Evolutionary conservation across 2,888 invertebrate genomes (phyloP), one percentile per base, ranked within the genome.

Genomic region (Ennomos quercinarius): DNA sequence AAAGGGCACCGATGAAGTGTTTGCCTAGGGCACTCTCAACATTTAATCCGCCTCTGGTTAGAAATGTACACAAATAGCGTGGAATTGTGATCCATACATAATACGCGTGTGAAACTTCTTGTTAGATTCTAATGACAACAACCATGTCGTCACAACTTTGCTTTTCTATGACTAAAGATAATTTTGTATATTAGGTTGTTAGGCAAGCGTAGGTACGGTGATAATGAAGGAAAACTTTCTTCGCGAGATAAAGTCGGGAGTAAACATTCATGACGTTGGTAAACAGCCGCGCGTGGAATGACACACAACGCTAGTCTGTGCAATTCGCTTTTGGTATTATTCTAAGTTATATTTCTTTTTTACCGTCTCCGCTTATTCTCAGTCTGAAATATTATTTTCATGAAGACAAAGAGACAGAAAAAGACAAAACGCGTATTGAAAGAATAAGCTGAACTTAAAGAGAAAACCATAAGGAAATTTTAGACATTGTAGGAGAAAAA

Each of bases 211-310:
- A 36, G 27, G 27, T 5, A 27, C 38, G 11, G 38, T 39, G 62
- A 63, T 63, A 56, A 48, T 36, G 40, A 35, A 58, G 52, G 62
- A 58, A 63, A 63, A 63, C 62, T 55, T 63, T 63, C 58, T 56
- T 58, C 48, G 13, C 17, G 40, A 52, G 56, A 60, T 45, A 61
- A 51, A 52, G 41, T 13, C 43, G 47, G 40, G 47, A 9, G 54
- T 51, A 50, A 57, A 50, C 58, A 58, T 51, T 63, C 55, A 58
- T 46, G 51, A 11, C 45, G 61, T 45, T 51, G 13, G 55, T 52
- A 63, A 63, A 63, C 58, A 49, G 43, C 48, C 45, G 55, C 49
- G 35, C 46, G 57, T 57, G 57, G 45, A 47, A 47, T 42, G 44
- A 50, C 35, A 50, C 17, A 37, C 27, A 13, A n/a, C 35, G 50